Percentiles rank a stretch among this genome's conserved stretches.
These are phyloP conservation scores for Leptopilina myrica DNA, from an alignment of 2,888 invertebrate species.

Conservation along the genomic window DNA sequence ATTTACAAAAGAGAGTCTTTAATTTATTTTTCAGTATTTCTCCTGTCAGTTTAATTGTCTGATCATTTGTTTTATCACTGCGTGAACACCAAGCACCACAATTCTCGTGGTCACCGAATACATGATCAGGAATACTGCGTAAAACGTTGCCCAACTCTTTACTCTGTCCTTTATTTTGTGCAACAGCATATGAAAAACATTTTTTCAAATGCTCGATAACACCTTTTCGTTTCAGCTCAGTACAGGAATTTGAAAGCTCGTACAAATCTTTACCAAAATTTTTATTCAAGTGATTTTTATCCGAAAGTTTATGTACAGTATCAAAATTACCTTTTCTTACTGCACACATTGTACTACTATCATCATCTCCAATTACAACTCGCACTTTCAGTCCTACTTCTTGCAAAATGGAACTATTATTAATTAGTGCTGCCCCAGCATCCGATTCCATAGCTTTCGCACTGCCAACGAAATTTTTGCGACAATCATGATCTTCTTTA, in stretches of 20 bases:
- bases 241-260: constrained; percentile 43
- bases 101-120: constrained; percentile 41
- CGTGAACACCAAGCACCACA: constrained; percentile 43
- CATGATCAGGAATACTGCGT: constrained; percentile 31
- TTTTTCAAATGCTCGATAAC: constrained; percentile 45
- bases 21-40: neutral
- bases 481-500: constrained; percentile 58
- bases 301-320: constrained; percentile 52
- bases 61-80: neutral
- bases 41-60: constrained; percentile 31
- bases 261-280: constrained; percentile 56
- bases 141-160: constrained; percentile 14
- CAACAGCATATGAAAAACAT: constrained; percentile 43
- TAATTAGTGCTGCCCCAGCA: constrained; percentile 53
- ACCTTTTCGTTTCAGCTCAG: constrained; percentile 33
- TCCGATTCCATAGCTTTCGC: constrained; percentile 62
- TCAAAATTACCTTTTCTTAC: constrained; percentile 47
- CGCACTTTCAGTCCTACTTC: constrained; percentile 53
- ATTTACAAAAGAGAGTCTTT: constrained; percentile 16
- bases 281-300: constrained; percentile 56
- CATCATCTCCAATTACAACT: constrained; percentile 60
- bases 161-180: constrained; percentile 42
- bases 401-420: constrained; percentile 54
- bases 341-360: constrained; percentile 58
- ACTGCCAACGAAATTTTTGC: constrained; percentile 58